Conservation (phyloP, 2,888 invertebrate species). For the Cylloceria caligata region DNA sequence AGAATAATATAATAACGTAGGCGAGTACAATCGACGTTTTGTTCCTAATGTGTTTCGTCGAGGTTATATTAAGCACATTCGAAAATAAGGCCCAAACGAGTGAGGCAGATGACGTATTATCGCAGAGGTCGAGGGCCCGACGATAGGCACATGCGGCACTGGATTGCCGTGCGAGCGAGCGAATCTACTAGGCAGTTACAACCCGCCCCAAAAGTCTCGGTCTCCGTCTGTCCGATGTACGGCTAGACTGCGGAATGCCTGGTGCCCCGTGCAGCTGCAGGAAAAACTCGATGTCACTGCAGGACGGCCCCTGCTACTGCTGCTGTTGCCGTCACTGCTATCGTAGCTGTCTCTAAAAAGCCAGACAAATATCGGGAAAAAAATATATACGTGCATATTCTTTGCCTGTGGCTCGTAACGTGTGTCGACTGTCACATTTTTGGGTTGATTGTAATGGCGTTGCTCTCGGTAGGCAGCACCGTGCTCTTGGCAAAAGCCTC, state of each 20-base stretch:
- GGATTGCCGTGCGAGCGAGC: constrained; percentile 26
- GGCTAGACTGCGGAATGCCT: constrained; percentile 75
- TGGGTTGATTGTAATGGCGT: constrained; percentile 79
- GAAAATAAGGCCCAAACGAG: constrained; percentile 4
- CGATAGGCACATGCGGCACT: constrained; percentile 45
- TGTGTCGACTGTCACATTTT: not conserved
- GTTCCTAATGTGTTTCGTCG: not conserved
- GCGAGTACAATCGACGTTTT: not conserved
- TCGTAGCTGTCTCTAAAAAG: constrained; percentile 11
- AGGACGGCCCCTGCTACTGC: constrained; percentile 66
- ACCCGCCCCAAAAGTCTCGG: constrained; percentile 53
- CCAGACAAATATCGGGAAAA: constrained; percentile 4
- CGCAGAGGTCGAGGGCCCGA: constrained; percentile 35
- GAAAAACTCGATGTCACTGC: constrained; percentile 72
- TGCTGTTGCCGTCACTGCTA: not conserved
- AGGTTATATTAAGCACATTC: not conserved
- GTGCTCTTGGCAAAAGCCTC: constrained; percentile 73
- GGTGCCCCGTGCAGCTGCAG: constrained; percentile 74
- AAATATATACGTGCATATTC: not conserved
- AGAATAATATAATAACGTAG: not conserved
- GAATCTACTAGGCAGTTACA: constrained; percentile 47
- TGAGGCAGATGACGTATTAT: constrained; percentile 1
- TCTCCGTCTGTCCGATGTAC: constrained; percentile 60
- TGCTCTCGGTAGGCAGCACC: constrained; percentile 79
- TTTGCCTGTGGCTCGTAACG: not conserved